These are phyloP conservation scores for Zaprionus nigranus DNA, from an alignment of 1,140 invertebrate species.

Conservation along the genomic window DNA sequence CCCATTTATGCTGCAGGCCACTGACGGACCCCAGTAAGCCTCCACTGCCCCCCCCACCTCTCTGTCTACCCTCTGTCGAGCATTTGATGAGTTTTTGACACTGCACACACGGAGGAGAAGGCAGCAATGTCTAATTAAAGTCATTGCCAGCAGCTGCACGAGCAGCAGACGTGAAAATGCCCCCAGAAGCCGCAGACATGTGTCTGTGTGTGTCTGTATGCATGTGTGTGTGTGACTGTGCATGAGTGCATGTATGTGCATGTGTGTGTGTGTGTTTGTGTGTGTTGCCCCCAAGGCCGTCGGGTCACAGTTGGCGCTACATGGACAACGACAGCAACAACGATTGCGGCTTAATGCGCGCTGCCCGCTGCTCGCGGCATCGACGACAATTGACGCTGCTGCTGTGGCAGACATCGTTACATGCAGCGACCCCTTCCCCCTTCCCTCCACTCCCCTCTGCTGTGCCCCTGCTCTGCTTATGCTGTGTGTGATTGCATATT, in stretches of 20 bases:
- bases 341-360: conserved; percentile 61
- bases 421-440: conserved; percentile 34
- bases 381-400: conserved; percentile 53
- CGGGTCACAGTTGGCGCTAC: conserved; percentile 80
- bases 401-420: conserved; percentile 42
- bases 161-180: conserved; percentile 2
- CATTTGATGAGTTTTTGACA: conserved; percentile 62
- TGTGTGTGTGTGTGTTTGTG: neutral
- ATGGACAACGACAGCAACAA: conserved; percentile 42
- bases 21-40: neutral
- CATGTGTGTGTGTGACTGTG: neutral
- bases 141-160: conserved; percentile 73
- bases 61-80: neutral
- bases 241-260: neutral
- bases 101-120: neutral
- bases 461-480: neutral
- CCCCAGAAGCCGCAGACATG: conserved; percentile 21
- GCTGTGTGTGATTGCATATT: conserved; percentile 53
- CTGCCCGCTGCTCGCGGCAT: conserved; percentile 15
- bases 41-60: neutral
- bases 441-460: neutral
- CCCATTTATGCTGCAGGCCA: conserved; percentile 22
- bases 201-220: neutral
- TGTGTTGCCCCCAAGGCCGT: conserved; percentile 43
- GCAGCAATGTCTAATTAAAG: conserved; percentile 65